Percentiles rank a stretch among this genome's conserved stretches.
Conservation (phyloP, 1,140 invertebrate genomes). For the Pollicipes pollicipes region DNA sequence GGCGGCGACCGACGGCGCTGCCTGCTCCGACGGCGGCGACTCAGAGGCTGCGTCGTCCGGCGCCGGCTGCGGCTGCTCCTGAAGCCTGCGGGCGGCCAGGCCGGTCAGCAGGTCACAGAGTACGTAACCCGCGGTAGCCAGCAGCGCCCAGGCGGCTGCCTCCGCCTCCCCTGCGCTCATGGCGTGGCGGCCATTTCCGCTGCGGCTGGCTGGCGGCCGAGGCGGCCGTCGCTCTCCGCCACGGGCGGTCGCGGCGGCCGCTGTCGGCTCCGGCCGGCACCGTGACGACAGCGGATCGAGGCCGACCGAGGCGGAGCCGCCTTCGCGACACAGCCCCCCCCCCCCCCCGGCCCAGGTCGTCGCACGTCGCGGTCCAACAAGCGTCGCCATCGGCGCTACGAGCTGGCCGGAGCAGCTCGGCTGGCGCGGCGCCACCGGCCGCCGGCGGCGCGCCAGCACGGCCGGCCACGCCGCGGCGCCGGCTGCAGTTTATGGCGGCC, state of each 20-base stretch:
- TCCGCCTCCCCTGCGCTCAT: background rate
- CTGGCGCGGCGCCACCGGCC: background rate
- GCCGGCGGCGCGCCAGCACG: too few relatives aligned
- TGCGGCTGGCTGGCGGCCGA: background rate
- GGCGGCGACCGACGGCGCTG: too few relatives aligned
- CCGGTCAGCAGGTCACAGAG: background rate
- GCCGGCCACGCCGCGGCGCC: background rate
- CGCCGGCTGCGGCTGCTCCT: background rate
- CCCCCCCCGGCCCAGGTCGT: too few relatives aligned
- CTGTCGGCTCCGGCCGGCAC: too few relatives aligned
- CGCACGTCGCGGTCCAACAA: too few relatives aligned
- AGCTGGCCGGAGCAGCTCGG: background rate
- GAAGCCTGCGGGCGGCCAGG: background rate
- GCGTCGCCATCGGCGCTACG: background rate
- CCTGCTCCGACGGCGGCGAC: too few relatives aligned
- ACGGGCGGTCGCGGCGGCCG: too few relatives aligned
- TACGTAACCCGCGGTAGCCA: background rate
- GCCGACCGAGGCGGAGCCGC: too few relatives aligned
- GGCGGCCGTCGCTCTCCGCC: too few relatives aligned
- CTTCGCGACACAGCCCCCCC: too few relatives aligned
- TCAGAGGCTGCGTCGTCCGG: background rate
- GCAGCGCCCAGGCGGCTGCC: background rate
- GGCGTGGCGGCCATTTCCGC: background rate
- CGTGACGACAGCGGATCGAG: too few relatives aligned
- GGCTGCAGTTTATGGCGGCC: background rate